Percentiles rank a stretch among this genome's conserved stretches.
These are phyloP conservation scores for Oncorhynchus clarkii DNA, from an alignment of 2,113 vertebrate genomes.

Conservation along the genomic window DNA sequence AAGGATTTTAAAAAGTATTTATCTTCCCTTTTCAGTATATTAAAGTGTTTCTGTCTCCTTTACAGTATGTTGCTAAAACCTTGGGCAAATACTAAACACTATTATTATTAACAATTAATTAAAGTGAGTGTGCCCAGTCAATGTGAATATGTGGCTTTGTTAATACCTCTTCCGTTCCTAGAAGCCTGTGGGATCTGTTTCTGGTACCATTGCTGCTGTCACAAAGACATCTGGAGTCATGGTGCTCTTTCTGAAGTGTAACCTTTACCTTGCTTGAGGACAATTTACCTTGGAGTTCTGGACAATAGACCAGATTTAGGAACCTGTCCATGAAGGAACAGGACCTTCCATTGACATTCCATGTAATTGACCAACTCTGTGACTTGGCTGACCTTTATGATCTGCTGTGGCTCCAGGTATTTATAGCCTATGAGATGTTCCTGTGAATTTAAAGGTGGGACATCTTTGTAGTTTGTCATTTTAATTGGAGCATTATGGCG, in stretches of 20 bases:
- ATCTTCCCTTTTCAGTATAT: too few relatives aligned
- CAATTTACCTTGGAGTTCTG: too few relatives aligned
- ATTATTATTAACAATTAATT: not conserved
- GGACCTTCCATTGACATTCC: not conserved
- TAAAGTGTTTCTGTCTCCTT: not conserved
- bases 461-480: not conserved
- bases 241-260: not conserved
- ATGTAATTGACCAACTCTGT: slow-evolving; percentile 16
- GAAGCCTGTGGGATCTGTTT: slow-evolving; percentile 14
- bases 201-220: not conserved
- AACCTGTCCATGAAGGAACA: not conserved
- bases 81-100: not conserved
- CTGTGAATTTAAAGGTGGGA: not conserved
- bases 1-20: too few relatives aligned
- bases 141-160: not conserved
- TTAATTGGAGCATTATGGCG: too few relatives aligned
- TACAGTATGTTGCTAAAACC: not conserved
- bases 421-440: not conserved
- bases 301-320: not conserved
- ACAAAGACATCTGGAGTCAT: not conserved
- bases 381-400: not conserved
- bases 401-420: not conserved
- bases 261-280: not conserved
- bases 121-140: not conserved
- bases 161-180: slow-evolving; percentile 31